A percentile compares a stretch with the other conserved stretches of the same genome.
Evolutionary conservation across 2,888 invertebrate species (phyloP).

Genomic region (Cepaea hortensis): DNA sequence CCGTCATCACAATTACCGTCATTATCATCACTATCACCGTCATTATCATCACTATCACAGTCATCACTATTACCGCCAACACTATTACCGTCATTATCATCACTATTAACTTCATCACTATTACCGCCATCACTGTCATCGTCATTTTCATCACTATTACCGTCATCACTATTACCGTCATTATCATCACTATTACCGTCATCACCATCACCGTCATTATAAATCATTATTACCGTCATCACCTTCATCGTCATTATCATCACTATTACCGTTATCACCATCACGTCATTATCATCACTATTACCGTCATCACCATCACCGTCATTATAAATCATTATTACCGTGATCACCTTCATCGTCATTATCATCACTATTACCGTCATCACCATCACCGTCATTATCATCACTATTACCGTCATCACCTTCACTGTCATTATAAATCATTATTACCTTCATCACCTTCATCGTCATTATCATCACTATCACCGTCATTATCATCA

Average conservation of each 20-base stretch:
- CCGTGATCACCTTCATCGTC: background rate
- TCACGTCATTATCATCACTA: background rate
- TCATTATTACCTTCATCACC: background rate
- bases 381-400: background rate
- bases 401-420: background rate
- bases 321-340: too few relatives aligned
- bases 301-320: background rate
- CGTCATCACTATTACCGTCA: background rate
- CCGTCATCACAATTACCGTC: background rate
- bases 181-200: background rate
- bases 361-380: background rate
- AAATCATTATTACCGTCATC: background rate
- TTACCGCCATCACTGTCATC: background rate
- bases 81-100: too few relatives aligned
- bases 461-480: background rate
- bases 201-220: background rate
- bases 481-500: background rate
- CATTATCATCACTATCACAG: background rate
- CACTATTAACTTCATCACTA: background rate
- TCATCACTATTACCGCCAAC: background rate
- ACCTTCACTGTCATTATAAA: background rate
- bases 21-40: background rate
- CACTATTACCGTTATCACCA: background rate
- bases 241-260: background rate
- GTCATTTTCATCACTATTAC: background rate